Evolutionary conservation across 2,888 invertebrate genomes (phyloP), one percentile per base, ranked within the genome.

Genomic region (Sarcophaga subvicina): DNA sequence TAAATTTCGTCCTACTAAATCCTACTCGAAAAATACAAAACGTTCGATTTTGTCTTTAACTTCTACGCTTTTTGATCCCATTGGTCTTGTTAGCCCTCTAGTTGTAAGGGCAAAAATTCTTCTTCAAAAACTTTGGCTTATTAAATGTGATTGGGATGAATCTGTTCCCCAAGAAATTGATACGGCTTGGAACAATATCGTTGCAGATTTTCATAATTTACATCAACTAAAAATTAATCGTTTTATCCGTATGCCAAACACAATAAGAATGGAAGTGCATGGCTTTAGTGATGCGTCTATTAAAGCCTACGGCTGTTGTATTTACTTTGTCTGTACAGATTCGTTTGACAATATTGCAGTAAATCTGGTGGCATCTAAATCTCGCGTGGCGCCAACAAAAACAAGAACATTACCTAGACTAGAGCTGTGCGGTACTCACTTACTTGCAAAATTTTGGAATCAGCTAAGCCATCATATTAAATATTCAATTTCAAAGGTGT

Each of bases 401-500:
- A 25, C 25, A 25, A 25, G 25, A 71, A 87, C 87, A 11, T 59
- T 89, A 22, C 87, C 88, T 0, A 60, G 87, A 14, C 64, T 89
- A 11, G 86, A 88, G 27, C 72, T 88, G 2, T 89, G 78, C 66
- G 88, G 80, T 8, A 84, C 87, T 1, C 80, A 85, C 12, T 67
- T 87, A 73, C 82, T 88, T 87, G 82, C 81, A 27, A 37, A 20
- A 22, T 22, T 62, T 80, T 47, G 17, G 86, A 0, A 83, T 81
- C 25, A 25, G 25, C 25, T 25, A 25, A 25, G 3, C 3, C 25
- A 25, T 25, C 25, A 25, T 25, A 25, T 25, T 25, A 25, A 25
- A 25, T 25, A 25, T 25, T 3, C 25, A 3, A 25, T 25, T 25
- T 25, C 25, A 25, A 25, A 25, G 3, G 25, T 25, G 25, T 25